phyloP scores from a whole-genome alignment of 2,888 invertebrate genomes.

The Xiphydria camelus region DNA sequence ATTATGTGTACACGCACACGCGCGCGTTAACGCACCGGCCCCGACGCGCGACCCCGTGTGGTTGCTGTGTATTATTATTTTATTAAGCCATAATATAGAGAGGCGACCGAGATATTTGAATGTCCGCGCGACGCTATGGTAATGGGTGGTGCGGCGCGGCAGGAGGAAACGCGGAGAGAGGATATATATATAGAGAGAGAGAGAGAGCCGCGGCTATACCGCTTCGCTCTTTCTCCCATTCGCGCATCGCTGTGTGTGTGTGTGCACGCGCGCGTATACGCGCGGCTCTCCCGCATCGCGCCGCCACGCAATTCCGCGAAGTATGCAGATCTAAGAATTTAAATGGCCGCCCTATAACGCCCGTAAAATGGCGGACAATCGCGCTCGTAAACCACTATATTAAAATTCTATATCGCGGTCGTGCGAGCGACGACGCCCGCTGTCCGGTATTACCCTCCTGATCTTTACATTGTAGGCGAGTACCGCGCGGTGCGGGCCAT shows the following conservation, averaged over 20 bases:
- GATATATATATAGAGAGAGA: no score
- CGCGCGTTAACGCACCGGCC: conserved; percentile 1
- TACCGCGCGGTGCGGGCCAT: conserved; percentile 11
- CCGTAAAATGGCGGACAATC: conserved; percentile 57
- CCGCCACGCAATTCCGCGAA: conserved; percentile 53
- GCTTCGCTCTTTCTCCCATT: conserved; percentile 11
- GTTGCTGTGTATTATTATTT: conserved; percentile 45
- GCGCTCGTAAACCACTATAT: conserved; percentile 57
- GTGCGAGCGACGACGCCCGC: no score
- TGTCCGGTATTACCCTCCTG: conserved; percentile 19
- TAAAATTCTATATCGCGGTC: conserved; percentile 59
- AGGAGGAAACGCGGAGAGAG: no score
- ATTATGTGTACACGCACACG: conserved; percentile 14
- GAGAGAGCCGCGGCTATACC: no score
- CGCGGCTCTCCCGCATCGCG: conserved; percentile 12
- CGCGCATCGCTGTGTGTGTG: conserved; percentile 1
- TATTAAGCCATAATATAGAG: conserved; percentile 48
- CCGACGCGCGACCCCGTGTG: conserved; percentile 23
- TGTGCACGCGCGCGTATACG: neutral
- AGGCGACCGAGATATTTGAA: conserved; percentile 44
- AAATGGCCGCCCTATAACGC: conserved; percentile 53
- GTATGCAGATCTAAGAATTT: conserved; percentile 58
- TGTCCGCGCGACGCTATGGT: conserved; percentile 29
- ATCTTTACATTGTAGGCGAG: conserved; percentile 6
- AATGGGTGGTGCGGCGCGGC: conserved; percentile 17